Evolutionary conservation across 2,888 invertebrate genomes (phyloP), one percentile per base, ranked within the genome.

Genomic region (Blastobasis lacticolella): DNA sequence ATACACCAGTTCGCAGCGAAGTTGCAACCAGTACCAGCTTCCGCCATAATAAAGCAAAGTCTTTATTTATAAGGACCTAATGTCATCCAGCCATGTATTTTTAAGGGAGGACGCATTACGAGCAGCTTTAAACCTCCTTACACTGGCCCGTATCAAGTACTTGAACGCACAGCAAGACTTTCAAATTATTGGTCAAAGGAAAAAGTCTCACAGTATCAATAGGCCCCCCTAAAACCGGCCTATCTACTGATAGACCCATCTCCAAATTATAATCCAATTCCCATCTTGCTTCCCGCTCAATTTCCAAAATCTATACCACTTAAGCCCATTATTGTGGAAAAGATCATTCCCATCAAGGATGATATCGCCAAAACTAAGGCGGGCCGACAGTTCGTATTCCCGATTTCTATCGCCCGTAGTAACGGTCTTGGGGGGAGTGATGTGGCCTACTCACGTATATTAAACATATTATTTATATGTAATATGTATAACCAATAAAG

Each of bases 221-320:
- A 7, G 60, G 65, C n/a, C 48, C 49, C 62, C 0, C 10, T 64
- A 2, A 63, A 63, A 43, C 62, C n/a, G n/a, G 64, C 62, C 4
- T 59, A 50, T 23, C 40, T 54, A 54, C 43, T 58, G 38, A 43
- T 36, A 5, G 38, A 40, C 48, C 2, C 5, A 10, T n/a, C n/a
- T n/a, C n/a, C n/a, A n/a, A n/a, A n/a, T n/a, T n/a, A n/a, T n/a
- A n/a, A n/a, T n/a, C n/a, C n/a, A n/a, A n/a, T n/a, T n/a, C n/a
- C n/a, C n/a, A n/a, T n/a, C n/a, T n/a, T n/a, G n/a, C 4, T 4
- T 38, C 9, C 36, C 5, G 9, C 6, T 40, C 38, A n/a, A n/a
- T 4, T 1, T 1, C 9, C 9, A 3, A 6, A 44, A n/a, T 10
- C 44, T 41, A 9, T 9, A 44, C 44, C 1, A n/a, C 6, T 44